Evolutionary conservation across 2,797 vertebrate species (phyloP).

Genomic region (Clarias fuscus): DNA sequence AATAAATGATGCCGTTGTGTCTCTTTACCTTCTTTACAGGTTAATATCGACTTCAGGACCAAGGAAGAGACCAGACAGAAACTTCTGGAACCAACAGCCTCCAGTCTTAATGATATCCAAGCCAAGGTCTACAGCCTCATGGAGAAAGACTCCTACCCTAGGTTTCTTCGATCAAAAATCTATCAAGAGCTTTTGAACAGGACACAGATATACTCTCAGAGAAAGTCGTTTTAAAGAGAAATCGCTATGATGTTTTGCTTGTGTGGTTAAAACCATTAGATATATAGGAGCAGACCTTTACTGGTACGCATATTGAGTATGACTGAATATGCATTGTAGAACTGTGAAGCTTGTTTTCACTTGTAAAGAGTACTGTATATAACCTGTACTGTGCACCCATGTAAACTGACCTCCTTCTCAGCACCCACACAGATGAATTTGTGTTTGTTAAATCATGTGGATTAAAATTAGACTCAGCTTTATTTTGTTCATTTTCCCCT

Average conservation of each 20-base stretch:
- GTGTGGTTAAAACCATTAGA: slow-evolving; percentile 29
- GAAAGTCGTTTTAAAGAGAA: slow-evolving; percentile 82
- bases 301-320: slow-evolving; percentile 48
- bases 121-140: slow-evolving; percentile 92
- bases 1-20: background rate
- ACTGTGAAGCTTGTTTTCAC: slow-evolving; percentile 66
- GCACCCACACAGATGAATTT: background rate
- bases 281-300: slow-evolving; percentile 46
- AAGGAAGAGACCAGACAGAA: slow-evolving; percentile 88
- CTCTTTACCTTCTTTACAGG: slow-evolving; percentile 65
- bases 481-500: background rate
- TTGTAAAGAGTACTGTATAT: slow-evolving; percentile 48
- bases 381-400: slow-evolving; percentile 56
- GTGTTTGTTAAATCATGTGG: slow-evolving; percentile 6
- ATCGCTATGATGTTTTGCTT: slow-evolving; percentile 25
- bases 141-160: slow-evolving; percentile 98
- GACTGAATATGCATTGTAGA: slow-evolving; percentile 50
- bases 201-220: slow-evolving; percentile 78
- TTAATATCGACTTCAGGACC: slow-evolving; percentile 94
- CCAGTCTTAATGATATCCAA: slow-evolving; percentile 90
- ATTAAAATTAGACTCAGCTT: background rate
- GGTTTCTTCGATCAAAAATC: slow-evolving; percentile 95
- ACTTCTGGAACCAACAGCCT: slow-evolving; percentile 84
- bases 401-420: background rate
- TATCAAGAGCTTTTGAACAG: slow-evolving; percentile 93